Evolutionary conservation across 2,888 invertebrate species (phyloP), one percentile per base, ranked within the genome.

Genomic region (Fabriciana adippe): DNA sequence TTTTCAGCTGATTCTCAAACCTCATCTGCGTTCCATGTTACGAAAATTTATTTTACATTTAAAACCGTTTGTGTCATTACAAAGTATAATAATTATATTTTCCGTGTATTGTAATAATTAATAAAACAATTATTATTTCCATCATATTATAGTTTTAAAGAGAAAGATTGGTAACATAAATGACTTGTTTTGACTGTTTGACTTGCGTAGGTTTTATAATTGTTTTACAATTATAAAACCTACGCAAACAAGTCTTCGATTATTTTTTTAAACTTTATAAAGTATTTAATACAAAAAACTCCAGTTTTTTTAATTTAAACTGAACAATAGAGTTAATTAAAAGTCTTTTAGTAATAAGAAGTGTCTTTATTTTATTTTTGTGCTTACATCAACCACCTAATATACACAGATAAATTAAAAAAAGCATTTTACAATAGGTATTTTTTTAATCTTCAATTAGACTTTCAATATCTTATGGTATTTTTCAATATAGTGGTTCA

Each of bases 1-100:
- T 75, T 72, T 67, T 66, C 76, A 79, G 76, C 75, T 78, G 77
- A 66, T 55, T 41, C 6, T 48, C 11, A 4, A 13, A 35, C 35
- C 11, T 41, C 35, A 41, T 41, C 8, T 48, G 59, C 13, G 48
- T 59, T 47, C 48, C 59, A 13, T 48, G 21, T 11, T 16, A 59
- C 16, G 13, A n/a, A 15, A 2, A 41, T 41, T 41, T 41, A 41
- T 41, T 35, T 35, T 35, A 6, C 35, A 35, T 26, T 26, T 26
- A 26, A 26, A 26, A 4, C 26, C 26, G 4, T 26, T 26, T 26
- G 0, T 26, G 26, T 26, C 5, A 26, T 26, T 26, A 26, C 5
- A 3, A 5, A 26, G 26, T 11, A 2, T 41, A 11, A 41, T 11
- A 3, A 41, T 41, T 41, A 41, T 2, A 41, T 8, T 41, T 41